These are phyloP conservation scores for Camponotus floridanus DNA, from an alignment of 1,140 invertebrate genomes.

Conservation along the genomic window DNA sequence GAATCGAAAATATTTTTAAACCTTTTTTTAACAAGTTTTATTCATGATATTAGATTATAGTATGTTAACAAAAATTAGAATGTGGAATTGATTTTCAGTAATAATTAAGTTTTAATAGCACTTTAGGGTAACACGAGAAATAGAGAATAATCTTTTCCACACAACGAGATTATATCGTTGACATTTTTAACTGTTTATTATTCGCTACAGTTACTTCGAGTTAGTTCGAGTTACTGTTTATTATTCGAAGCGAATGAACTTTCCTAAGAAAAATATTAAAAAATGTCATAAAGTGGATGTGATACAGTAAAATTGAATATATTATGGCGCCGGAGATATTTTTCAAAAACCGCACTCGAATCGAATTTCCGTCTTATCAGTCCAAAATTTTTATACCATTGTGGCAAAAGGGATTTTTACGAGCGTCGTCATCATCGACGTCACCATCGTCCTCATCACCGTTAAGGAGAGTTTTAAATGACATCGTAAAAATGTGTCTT, in stretches of 20 bases:
- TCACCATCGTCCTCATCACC: background rate
- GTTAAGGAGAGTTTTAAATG: conserved; percentile 66
- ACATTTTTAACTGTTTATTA: background rate
- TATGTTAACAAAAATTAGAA: too few relatives aligned
- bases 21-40: too few relatives aligned
- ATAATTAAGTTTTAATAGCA: too few relatives aligned
- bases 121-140: too few relatives aligned
- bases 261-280: conserved; percentile 17
- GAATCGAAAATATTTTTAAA: too few relatives aligned
- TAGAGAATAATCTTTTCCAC: background rate
- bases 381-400: conserved; percentile 24
- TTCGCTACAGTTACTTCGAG: background rate
- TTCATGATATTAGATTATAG: too few relatives aligned
- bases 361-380: conserved; percentile 57
- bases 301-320: background rate
- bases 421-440: conserved; percentile 52
- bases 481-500: conserved; percentile 73
- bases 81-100: too few relatives aligned
- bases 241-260: background rate
- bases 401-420: conserved; percentile 70
- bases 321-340: background rate
- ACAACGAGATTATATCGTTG: background rate
- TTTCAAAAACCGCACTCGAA: conserved; percentile 37
- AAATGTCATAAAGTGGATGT: conserved; percentile 35
- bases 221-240: background rate